Base-by-base conservation (phyloP, 2,113 vertebrate genomes). In the Prolemur simus region DNA sequence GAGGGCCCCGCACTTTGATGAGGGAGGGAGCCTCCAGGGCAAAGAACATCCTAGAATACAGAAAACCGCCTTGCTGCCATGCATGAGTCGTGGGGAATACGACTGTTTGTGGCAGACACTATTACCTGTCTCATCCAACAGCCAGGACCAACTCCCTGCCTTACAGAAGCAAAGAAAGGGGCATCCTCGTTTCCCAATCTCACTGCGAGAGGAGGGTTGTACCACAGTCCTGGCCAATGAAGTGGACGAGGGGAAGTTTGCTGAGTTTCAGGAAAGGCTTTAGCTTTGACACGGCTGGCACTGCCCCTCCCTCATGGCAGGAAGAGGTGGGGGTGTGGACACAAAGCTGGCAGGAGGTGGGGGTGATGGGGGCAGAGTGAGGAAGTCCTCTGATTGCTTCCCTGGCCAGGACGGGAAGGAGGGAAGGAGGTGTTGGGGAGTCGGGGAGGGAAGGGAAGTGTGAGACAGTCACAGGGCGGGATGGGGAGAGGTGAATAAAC, bases 361-460 rank as follows among this genome's bases (percentile, higher is more conserved):
- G 18, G 9, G 3, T 11, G 47, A 8, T 42, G n/a, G 45, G n/a
- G 6, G 0, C n/a, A 27, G 2, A 29, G 39, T 6, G 3, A 18
- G 29, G 39, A 29, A 21, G 15, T 37, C 9, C 87, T n/a, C 37
- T 15, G 58, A 15, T 58, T 0, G 32, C 63, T 73, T 58, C 21
- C 47, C 47, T 12, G 47, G 8, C 47, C 6, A 10, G 54, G 42
- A 42, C 6, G 42, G 42, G 42, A 42, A 42, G 39, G 0, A 0
- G 23, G 56, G 37, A 34, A 78, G 58, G 32, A 82, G 42, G 21
- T 0, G 1, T 29, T 20, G 17, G 45, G 42, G 14, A 5, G 21
- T 17, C 34, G 71, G 60, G 13, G 69, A 86, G 37, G 68, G n/a
- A 69, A 69, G 17, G n/a, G 21, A 13, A 37, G 18, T 56, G 23